Conservation (phyloP, 2,113 vertebrate species). For the Phaethon lepturus region DNA sequence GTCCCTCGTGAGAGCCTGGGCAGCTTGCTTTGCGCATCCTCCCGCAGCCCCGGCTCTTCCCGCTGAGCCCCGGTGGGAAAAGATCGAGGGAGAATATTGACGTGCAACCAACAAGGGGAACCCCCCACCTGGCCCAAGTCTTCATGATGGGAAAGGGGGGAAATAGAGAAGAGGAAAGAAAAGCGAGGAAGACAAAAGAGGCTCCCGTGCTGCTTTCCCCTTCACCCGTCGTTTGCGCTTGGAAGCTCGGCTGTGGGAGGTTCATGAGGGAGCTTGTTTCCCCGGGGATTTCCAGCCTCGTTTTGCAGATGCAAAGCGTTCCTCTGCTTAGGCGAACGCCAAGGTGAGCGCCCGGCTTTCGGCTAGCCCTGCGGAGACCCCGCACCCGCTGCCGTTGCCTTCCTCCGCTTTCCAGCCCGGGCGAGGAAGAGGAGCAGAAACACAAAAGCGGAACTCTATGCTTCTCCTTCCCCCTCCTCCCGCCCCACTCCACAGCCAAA, state of each 20-base stretch:
- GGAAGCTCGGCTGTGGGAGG: neutral
- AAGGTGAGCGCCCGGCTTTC: neutral
- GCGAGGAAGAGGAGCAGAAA: neutral
- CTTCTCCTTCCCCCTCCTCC: neutral
- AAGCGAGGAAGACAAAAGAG: neutral
- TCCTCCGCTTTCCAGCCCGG: rapidly evolving
- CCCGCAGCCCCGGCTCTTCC: neutral
- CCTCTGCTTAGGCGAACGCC: neutral
- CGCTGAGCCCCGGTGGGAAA: neutral
- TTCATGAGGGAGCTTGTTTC: neutral
- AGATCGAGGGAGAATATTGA: neutral
- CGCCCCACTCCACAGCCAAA: neutral
- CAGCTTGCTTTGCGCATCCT: neutral
- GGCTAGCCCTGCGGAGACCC: neutral
- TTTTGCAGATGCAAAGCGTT: neutral
- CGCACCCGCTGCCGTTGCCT: rapidly evolving
- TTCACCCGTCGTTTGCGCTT: neutral
- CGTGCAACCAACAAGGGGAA: neutral
- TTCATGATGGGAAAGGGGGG: neutral
- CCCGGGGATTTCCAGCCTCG: slow-evolving; percentile 3
- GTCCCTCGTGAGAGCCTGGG: neutral
- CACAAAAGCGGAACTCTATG: rapidly evolving
- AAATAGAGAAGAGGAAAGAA: neutral
- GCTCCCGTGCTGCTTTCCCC: neutral
- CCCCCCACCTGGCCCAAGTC: neutral